Conservation (phyloP, 2,888 invertebrate genomes). For the Eristalis pertinax region DNA sequence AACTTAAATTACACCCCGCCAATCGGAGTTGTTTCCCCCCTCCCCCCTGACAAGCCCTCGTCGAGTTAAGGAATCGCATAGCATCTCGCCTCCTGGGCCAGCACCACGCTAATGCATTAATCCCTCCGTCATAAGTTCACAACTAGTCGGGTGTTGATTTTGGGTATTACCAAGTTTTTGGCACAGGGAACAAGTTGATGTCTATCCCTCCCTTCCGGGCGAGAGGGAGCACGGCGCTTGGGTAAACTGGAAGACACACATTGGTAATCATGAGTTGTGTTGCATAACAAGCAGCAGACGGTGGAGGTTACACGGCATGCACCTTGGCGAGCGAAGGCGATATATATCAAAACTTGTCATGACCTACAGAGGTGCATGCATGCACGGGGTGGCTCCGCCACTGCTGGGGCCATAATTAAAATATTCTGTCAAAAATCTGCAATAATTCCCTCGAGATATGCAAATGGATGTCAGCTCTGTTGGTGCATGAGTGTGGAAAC, state of each 20-base stretch:
- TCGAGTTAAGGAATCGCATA: constrained; percentile 3
- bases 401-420: constrained; percentile 51
- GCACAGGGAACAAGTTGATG: constrained; percentile 22
- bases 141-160: constrained; percentile 67
- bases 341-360: constrained; percentile 63
- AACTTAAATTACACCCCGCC: constrained; percentile 66
- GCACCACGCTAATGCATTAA: constrained; percentile 31
- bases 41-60: constrained; percentile 1
- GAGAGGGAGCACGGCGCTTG: background rate
- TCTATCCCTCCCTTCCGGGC: background rate
- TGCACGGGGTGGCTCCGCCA: constrained; percentile 6
- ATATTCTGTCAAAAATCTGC: constrained; percentile 56
- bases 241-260: constrained; percentile 50
- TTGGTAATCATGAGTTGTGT: constrained; percentile 57
- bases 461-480: constrained; percentile 2
- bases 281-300: constrained; percentile 58
- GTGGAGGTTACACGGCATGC: constrained; percentile 44
- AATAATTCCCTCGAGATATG: constrained; percentile 26
- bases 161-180: constrained; percentile 47
- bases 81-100: constrained; percentile 1
- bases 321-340: constrained; percentile 31
- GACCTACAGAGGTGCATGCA: constrained; percentile 59
- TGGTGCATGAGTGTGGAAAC: background rate
- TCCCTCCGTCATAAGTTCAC: constrained; percentile 44
- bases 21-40: constrained; percentile 33